A percentile compares a stretch with the other conserved stretches of the same genome.
Evolutionary conservation across 2,797 vertebrate species (phyloP).

Genomic region (Argentina silus): DNA sequence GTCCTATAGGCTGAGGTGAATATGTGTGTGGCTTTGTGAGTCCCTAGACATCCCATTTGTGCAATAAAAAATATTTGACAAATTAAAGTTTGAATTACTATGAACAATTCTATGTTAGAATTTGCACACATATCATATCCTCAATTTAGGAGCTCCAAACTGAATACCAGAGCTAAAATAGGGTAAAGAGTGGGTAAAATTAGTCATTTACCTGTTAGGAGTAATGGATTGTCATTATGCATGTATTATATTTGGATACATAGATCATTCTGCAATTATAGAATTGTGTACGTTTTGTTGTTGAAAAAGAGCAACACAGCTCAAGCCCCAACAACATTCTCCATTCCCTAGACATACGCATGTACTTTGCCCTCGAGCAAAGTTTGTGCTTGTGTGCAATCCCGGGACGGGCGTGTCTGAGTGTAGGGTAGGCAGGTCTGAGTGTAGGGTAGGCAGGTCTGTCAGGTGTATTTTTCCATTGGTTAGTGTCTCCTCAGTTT

Average conservation of each 20-base stretch:
- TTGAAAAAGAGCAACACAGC: neutral
- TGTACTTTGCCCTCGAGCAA: slow-evolving; percentile 32
- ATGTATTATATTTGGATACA: too few species aligned
- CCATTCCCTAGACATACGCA: neutral
- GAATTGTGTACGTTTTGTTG: neutral
- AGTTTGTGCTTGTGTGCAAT: slow-evolving; percentile 46
- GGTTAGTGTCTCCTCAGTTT: neutral
- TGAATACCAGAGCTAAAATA: neutral
- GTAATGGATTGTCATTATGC: too few species aligned
- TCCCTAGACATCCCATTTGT: neutral
- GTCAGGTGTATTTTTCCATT: slow-evolving; percentile 45
- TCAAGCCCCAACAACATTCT: slow-evolving; percentile 29
- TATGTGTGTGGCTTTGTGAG: too few species aligned
- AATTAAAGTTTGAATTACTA: neutral
- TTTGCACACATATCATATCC: neutral
- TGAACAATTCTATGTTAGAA: neutral
- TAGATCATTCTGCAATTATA: neutral
- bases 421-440: slow-evolving; percentile 30
- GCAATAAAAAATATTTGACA: neutral
- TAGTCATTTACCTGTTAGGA: too few species aligned
- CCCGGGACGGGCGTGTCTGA: slow-evolving; percentile 48
- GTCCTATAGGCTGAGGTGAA: too few species aligned
- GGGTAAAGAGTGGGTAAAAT: too few species aligned
- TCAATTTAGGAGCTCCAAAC: neutral
- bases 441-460: slow-evolving; percentile 31